Base-by-base conservation (phyloP, 2,888 invertebrate species). In the Mactromeris polynyma region DNA sequence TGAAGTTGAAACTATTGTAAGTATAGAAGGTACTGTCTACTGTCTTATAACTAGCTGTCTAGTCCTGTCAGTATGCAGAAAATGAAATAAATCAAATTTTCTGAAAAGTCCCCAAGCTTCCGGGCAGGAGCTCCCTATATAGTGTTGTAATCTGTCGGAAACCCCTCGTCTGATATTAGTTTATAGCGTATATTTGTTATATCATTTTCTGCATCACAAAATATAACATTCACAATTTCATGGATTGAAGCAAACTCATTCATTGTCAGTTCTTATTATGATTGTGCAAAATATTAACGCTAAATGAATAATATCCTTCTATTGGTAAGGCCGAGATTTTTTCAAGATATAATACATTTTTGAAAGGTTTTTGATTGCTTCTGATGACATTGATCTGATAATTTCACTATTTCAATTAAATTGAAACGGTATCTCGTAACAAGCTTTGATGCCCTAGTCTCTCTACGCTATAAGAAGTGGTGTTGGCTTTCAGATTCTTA, bases 1-100 rank as follows among this genome's bases (percentile, higher is more conserved):
- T 97, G 31, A 96, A 97, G 86, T 96, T 97, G 78, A 96, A 97
- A 54, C 97, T 97, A 94, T 96, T 98, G 97, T 97, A 97, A 96
- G 97, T 97, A 93, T 42, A 31, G 11, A 64, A 73, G 14, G 17
- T 46, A 2, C 26, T 33, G 33, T 69, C 33, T 69, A 31, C 69
- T 69, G 14, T 26, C 26, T 69, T 31, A 21, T 31, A 69, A 69
- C 69, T 19, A 69, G 69, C 21, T 31, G 69, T 69, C 69, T 69
- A 9, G 69, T 19, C 69, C 26, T 69, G 26, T 69, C 31, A 69
- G 21, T 46, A 46, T 46, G 17, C 2, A 46, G 58, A 64, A 64
- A 64, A 26, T n/a, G 46, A 64, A 64, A 64, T 64, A 26, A 64
- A 64, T 64, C 26, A 64, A 46, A 46, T 26, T 64, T 64, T 64